Conservation (phyloP, 1,140 invertebrate genomes). For the Episyrphus balteatus region DNA sequence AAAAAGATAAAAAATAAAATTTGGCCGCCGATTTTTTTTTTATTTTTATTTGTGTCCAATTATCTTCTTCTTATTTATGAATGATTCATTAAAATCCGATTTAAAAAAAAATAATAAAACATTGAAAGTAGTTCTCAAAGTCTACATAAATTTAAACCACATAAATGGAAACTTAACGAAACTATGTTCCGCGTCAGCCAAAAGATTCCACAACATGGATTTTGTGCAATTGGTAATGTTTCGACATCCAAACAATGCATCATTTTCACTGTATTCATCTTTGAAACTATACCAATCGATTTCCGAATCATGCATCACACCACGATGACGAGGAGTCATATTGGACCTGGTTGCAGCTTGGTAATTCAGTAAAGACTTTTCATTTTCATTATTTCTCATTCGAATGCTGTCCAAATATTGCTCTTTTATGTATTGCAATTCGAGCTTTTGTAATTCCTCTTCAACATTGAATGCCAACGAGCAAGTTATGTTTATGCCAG, state of each 20-base stretch:
- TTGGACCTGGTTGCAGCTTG: conserved; percentile 1
- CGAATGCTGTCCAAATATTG: conserved; percentile 14
- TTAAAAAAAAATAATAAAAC: too few relatives aligned
- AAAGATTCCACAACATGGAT: neutral
- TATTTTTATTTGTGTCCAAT: too few relatives aligned
- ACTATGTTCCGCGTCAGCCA: conserved; percentile 13
- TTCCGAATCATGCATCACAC: conserved; percentile 4
- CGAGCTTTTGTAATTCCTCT: conserved; percentile 20
- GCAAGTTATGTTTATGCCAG: conserved; percentile 11
- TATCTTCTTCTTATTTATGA: too few relatives aligned
- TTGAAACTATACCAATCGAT: conserved; percentile 24
- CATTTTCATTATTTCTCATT: neutral
- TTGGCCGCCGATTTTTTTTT: too few relatives aligned
- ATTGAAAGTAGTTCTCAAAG: neutral
- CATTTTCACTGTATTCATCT: conserved; percentile 17
- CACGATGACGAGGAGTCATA: conserved; percentile 2
- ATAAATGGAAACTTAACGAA: conserved; percentile 16
- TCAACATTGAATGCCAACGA: conserved; percentile 16
- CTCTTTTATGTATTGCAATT: conserved; percentile 20
- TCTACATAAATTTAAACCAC: conserved; percentile 27
- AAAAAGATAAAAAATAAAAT: too few relatives aligned
- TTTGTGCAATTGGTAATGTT: conserved; percentile 16
- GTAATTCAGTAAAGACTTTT: neutral
- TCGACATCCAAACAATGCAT: conserved; percentile 7
- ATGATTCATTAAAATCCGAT: too few relatives aligned